These are phyloP conservation scores for Apis cerana DNA, from an alignment of 1,140 invertebrate species.

Conservation along the genomic window DNA sequence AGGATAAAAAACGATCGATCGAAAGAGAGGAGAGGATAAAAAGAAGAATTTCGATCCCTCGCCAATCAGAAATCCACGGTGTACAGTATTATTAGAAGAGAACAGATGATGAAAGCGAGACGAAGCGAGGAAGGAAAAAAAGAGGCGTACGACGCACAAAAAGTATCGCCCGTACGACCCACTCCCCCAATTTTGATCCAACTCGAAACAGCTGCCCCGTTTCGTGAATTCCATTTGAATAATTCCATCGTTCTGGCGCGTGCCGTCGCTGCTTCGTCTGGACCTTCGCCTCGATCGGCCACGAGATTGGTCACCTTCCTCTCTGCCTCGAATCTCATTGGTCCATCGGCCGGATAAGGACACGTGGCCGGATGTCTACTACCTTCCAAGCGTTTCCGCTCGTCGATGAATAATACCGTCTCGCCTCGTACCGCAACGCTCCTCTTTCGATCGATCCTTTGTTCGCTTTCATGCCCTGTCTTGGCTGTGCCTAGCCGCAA, in stretches of 20 bases:
- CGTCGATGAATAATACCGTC: constrained; percentile 65
- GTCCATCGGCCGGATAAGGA: constrained; percentile 30
- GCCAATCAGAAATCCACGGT: too few relatives aligned
- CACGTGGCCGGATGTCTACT: constrained; percentile 65
- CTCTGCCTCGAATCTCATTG: constrained; percentile 48
- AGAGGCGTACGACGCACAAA: constrained; percentile 36
- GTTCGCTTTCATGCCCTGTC: constrained; percentile 10
- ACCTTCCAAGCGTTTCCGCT: constrained; percentile 63
- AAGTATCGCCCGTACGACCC: constrained; percentile 52
- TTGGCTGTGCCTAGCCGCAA: constrained; percentile 15
- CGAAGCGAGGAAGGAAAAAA: background rate
- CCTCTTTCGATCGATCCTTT: constrained; percentile 60
- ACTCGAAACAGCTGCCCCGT: constrained; percentile 56
- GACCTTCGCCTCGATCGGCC: constrained; percentile 38
- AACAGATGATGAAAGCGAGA: constrained; percentile 13
- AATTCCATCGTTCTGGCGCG: constrained; percentile 59
- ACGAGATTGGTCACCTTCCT: constrained; percentile 48
- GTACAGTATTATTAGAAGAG: background rate
- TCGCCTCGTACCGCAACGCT: constrained; percentile 55
- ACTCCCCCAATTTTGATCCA: constrained; percentile 58
- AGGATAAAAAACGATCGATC: too few relatives aligned
- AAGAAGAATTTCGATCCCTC: too few relatives aligned
- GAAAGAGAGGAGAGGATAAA: too few relatives aligned
- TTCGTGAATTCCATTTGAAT: constrained; percentile 71
- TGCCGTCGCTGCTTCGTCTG: constrained; percentile 49